These are phyloP conservation scores for Chiroxiphia lanceolata DNA, from an alignment of 2,797 vertebrate genomes.

Conservation along the genomic window DNA sequence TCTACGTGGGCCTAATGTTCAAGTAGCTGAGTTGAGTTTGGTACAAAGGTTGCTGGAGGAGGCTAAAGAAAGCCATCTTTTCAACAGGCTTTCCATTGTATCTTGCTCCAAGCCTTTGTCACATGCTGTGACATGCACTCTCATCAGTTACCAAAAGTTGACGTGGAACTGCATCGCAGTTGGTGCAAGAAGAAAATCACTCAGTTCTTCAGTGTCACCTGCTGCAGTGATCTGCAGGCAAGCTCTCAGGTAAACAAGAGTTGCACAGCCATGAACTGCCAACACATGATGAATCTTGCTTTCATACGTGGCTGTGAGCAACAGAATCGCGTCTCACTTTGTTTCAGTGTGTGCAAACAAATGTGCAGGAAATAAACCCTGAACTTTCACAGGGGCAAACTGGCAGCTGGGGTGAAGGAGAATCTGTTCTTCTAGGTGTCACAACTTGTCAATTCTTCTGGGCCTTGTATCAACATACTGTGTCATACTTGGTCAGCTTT, in stretches of 20 bases:
- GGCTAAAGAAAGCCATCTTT: background rate
- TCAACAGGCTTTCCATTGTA: background rate
- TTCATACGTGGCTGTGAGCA: background rate
- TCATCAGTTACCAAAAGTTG: background rate
- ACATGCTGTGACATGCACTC: background rate
- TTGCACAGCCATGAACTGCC: background rate
- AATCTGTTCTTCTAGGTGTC: background rate
- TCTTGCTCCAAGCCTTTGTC: background rate
- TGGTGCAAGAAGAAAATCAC: background rate
- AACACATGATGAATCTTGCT: background rate
- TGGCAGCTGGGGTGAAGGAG: background rate
- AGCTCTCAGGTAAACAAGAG: background rate
- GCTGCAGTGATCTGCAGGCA: background rate
- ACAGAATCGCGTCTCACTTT: rapidly evolving
- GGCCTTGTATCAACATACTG: background rate
- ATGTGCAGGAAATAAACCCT: background rate
- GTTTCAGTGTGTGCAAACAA: background rate
- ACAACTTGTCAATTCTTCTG: background rate
- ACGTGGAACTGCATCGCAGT: background rate
- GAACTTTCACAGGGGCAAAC: background rate
- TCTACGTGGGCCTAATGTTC: background rate
- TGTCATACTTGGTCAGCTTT: background rate
- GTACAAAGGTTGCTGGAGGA: slow-evolving; percentile 1
- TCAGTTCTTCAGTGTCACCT: background rate
- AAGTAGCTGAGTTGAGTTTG: background rate